A percentile compares a stretch with the other conserved stretches of the same genome.
Conservation (phyloP, 2,888 invertebrate genomes). For the Thalpophila matura region DNA sequence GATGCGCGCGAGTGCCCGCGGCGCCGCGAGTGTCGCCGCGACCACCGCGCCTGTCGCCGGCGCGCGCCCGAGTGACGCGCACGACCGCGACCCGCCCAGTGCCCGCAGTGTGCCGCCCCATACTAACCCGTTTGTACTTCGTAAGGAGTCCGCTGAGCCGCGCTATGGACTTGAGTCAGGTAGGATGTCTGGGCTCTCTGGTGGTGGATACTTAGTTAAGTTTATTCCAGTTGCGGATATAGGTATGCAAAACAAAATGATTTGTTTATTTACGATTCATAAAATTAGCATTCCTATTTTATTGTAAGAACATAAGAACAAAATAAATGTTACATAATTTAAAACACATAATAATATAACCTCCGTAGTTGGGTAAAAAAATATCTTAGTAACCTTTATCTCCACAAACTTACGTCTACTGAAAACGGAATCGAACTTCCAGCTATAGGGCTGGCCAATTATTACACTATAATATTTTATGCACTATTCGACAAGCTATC, state of each 20-base stretch:
- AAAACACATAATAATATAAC: no score
- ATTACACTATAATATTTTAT: background rate
- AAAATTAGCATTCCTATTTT: no score
- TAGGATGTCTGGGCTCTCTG: slow-evolving; percentile 59
- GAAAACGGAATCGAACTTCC: background rate
- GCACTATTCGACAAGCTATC: slow-evolving; percentile 2
- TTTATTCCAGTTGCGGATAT: background rate
- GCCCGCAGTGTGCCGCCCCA: no score
- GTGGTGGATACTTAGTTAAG: slow-evolving; percentile 32
- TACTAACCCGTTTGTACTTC: slow-evolving; percentile 2
- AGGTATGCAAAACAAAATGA: background rate
- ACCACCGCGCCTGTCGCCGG: slow-evolving; percentile 15
- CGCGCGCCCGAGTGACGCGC: background rate
- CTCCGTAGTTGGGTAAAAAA: no score
- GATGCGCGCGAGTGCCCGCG: slow-evolving; percentile 47
- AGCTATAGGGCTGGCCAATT: background rate
- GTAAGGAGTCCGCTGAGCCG: background rate
- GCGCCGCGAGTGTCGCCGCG: slow-evolving; percentile 6
- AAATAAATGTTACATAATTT: no score
- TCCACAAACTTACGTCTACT: no score
- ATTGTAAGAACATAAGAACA: no score
- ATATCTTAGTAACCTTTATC: no score
- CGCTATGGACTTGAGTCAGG: slow-evolving; percentile 80
- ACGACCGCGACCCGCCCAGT: slow-evolving; percentile 12
- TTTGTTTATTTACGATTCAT: background rate